A percentile compares a stretch with the other conserved stretches of the same genome.
phyloP scores from a whole-genome alignment of 1,140 invertebrate genomes.

The Zaprionus ghesquierei region DNA sequence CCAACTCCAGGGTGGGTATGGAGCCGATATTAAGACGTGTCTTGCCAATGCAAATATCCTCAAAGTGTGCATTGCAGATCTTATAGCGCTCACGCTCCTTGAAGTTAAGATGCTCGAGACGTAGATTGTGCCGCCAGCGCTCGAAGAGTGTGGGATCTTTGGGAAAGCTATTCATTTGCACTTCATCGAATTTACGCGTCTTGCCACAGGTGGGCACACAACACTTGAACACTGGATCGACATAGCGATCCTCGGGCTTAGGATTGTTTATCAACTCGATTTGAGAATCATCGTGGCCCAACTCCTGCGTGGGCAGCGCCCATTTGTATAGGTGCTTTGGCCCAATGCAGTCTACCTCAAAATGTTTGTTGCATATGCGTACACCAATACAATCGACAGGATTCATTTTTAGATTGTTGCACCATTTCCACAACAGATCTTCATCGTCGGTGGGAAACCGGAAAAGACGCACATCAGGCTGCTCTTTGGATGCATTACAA shows the following conservation, averaged over 20 bases:
- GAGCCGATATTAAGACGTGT: conserved; percentile 66
- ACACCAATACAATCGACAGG: conserved; percentile 68
- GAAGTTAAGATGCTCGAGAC: conserved; percentile 64
- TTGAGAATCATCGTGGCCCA: conserved; percentile 67
- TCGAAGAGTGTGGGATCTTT: conserved; percentile 62
- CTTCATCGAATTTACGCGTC: conserved; percentile 73
- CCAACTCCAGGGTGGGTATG: conserved; percentile 68
- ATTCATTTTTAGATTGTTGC: conserved; percentile 78
- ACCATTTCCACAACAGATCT: conserved; percentile 77
- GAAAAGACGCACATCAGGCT: conserved; percentile 70
- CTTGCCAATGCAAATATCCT: conserved; percentile 76
- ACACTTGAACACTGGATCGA: conserved; percentile 71
- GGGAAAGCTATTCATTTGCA: conserved; percentile 79
- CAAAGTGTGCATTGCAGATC: conserved; percentile 77
- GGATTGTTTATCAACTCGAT: conserved; percentile 68
- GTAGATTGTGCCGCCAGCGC: conserved; percentile 70
- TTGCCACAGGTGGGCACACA: conserved; percentile 77
- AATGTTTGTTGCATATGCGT: conserved; percentile 75
- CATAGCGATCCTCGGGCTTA: conserved; percentile 62
- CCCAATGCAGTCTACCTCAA: conserved; percentile 68
- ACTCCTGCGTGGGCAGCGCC: conserved; percentile 62
- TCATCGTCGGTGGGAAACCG: conserved; percentile 76
- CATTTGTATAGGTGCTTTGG: conserved; percentile 71
- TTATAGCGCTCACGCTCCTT: conserved; percentile 75
- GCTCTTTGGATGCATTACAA: conserved; percentile 60